phyloP scores from a whole-genome alignment of 2,113 vertebrate genomes.

The Mandrillus leucophaeus region DNA sequence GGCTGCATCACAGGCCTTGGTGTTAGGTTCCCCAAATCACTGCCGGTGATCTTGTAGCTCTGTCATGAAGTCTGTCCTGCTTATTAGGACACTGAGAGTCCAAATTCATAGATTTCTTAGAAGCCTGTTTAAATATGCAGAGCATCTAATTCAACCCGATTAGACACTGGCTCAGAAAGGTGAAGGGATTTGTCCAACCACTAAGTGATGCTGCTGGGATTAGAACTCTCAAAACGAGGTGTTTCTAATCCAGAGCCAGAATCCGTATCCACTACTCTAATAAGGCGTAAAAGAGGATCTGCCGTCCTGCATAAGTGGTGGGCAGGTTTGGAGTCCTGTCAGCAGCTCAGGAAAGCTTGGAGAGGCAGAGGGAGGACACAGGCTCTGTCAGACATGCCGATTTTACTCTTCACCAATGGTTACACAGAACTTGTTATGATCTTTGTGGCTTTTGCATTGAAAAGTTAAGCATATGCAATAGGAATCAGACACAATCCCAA shows the following conservation, averaged over 20 bases:
- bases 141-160: too few species aligned
- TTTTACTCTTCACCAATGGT: neutral
- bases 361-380: rapidly evolving
- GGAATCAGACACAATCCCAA: neutral
- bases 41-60: neutral
- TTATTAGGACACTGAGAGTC: neutral
- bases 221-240: rapidly evolving
- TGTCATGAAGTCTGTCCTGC: rapidly evolving
- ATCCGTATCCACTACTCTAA: neutral
- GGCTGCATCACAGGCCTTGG: neutral
- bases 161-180: neutral
- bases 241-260: neutral
- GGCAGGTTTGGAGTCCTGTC: neutral
- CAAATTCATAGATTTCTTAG: neutral
- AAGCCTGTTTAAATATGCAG: neutral
- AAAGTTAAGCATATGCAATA: neutral
- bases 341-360: rapidly evolving
- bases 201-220: neutral
- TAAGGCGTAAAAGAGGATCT: neutral
- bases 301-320: rapidly evolving
- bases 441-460: neutral
- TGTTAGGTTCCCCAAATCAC: neutral
- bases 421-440: neutral
- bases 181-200: neutral
- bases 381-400: rapidly evolving